phyloP scores from a whole-genome alignment of 2,888 invertebrate species.

The Hemicrepidius hirtus region DNA sequence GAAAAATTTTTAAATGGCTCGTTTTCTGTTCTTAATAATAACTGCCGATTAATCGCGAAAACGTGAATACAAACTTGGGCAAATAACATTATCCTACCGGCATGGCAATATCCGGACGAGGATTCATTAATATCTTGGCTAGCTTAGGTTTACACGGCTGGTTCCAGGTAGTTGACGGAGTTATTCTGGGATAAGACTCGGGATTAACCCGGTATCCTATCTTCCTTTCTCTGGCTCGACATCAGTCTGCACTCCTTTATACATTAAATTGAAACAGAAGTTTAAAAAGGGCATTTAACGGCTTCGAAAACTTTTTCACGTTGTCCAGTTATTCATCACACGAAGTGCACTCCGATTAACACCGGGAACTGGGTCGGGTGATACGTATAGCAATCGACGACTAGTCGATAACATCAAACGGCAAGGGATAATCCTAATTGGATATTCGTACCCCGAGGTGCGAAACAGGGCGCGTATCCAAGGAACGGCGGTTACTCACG shows the following conservation, averaged over 20 bases:
- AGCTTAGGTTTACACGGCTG: conserved; percentile 40
- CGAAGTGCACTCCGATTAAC: conserved; percentile 20
- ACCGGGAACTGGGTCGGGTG: conserved; percentile 1
- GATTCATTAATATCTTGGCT: conserved; percentile 60
- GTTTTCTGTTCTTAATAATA: conserved; percentile 35
- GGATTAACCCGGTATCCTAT: conserved; percentile 56
- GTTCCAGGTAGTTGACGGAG: conserved; percentile 54
- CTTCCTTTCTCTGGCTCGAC: conserved; percentile 47
- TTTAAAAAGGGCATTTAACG: conserved; percentile 46
- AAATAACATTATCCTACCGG: conserved; percentile 42
- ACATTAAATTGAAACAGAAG: conserved; percentile 48
- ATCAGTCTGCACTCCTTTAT: conserved; percentile 51
- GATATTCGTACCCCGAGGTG: conserved; percentile 51
- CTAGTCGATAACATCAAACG: conserved; percentile 52
- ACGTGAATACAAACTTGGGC: conserved; percentile 18
- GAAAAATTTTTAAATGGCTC: conserved; percentile 11
- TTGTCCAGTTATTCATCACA: conserved; percentile 19
- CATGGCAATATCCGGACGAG: conserved; percentile 64
- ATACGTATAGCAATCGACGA: conserved; percentile 28
- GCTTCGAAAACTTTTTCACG: conserved; percentile 47
- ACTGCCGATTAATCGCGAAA: conserved; percentile 36
- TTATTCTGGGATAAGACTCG: conserved; percentile 57
- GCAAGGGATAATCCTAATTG: conserved; percentile 54
- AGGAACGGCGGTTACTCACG: conserved; percentile 45
- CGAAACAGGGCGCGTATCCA: conserved; percentile 39